Evolutionary conservation across 2,113 vertebrate species (phyloP), one percentile per base, ranked within the genome.

Genomic region (Triplophysa tibetana): DNA sequence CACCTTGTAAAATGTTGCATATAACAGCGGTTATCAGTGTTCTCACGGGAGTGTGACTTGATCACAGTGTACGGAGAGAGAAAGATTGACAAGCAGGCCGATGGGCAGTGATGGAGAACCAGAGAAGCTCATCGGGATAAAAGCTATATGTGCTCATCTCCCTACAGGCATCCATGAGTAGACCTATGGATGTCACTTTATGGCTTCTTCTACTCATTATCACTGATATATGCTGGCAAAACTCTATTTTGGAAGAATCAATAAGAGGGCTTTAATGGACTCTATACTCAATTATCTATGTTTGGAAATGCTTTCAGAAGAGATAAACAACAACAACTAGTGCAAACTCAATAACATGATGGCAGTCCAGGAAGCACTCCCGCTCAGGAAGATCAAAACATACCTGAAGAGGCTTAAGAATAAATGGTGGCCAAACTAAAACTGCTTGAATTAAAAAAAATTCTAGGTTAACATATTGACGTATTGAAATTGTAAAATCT

Each of bases 101-200:
- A 41, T n/a, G 73, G 43, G 68, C 21, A 76, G 45, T 52, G 21
- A 67, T 78, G 56, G 75, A 72, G 80, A 87, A 86, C 33, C 88
- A 88, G 85, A 84, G 78, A 83, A 78, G 88, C 86, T 87, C 87
- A 87, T 87, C 85, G 86, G 87, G 86, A 84, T 82, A 88, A 63
- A 87, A 90, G 87, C 85, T 88, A 86, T 88, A 86, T 79, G 81
- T 87, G 62, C 82, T 84, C 64, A 75, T 83, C 81, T 85, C 82
- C 82, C 88, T 81, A 73, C 81, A 86, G 88, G 85, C 52, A 43
- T 78, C 85, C 52, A 43, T 78, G 50, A 77, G 48, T 86, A 82
- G 88, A 83, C 88, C 88, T 88, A 79, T 70, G 78, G 68, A 83
- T 65, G 61, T 75, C 83, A 82, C 62, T 75, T 64, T 75, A 61